phyloP scores from a whole-genome alignment of 1,140 invertebrate genomes.

The Epicauta chinensis region DNA sequence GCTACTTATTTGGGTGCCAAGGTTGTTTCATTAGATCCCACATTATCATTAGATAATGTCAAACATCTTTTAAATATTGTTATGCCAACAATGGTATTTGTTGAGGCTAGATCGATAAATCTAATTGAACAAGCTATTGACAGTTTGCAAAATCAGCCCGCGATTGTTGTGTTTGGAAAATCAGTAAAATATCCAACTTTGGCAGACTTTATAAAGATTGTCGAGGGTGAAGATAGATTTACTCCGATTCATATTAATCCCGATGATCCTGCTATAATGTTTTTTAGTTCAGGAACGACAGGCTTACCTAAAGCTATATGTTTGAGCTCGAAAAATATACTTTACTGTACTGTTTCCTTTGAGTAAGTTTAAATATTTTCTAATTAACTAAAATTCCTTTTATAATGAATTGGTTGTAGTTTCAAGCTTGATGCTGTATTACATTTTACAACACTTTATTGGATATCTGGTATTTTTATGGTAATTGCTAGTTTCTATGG shows the following conservation, averaged over 20 bases:
- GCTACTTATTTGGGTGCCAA: constrained; percentile 1
- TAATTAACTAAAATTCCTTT: too few relatives aligned
- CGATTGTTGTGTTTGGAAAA: constrained; percentile 24
- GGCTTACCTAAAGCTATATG: constrained; percentile 61
- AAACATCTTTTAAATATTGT: constrained; percentile 22
- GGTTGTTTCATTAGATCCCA: constrained; percentile 24
- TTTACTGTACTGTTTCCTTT: too few relatives aligned
- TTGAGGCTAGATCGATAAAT: constrained; percentile 18
- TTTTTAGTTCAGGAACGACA: constrained; percentile 64
- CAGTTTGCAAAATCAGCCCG: constrained; percentile 6
- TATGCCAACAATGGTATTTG: constrained; percentile 31
- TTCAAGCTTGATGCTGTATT: too few relatives aligned
- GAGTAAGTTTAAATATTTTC: too few relatives aligned
- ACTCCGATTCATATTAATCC: constrained; percentile 22
- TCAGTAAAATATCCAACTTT: constrained; percentile 12
- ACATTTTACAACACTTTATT: constrained; percentile 2
- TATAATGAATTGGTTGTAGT: too few relatives aligned
- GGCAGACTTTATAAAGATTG: constrained; percentile 17
- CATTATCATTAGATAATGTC: constrained; percentile 19
- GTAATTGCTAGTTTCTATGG: too few relatives aligned
- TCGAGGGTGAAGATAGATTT: constrained; percentile 26
- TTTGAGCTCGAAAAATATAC: background rate
- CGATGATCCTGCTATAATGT: constrained; percentile 34
- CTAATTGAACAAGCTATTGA: constrained; percentile 13
- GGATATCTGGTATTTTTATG: constrained; percentile 1